Base-by-base conservation (phyloP, 1,140 invertebrate species). In the Drosophila mauritiana region DNA sequence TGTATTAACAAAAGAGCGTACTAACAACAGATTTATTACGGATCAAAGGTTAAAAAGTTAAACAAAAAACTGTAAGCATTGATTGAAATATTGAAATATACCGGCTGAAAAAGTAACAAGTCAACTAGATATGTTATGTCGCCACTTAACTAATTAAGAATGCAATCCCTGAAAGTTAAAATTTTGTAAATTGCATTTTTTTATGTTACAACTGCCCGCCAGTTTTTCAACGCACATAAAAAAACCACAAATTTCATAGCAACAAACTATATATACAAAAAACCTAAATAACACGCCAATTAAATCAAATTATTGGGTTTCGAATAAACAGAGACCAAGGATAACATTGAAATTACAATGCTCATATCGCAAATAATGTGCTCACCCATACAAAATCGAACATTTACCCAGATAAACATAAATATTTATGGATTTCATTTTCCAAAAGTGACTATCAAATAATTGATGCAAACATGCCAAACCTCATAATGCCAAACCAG, bases 391-490 rank as follows among this genome's bases (percentile, higher is more conserved):
- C 11, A 51, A 51, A 68, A 64, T 65, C 64, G 46, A 20, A 42
- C 52, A 34, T 65, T 68, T 68, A 43, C 37, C 27, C 17, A 42
- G 34, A 52, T 37, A 46, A 69, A 69, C 39, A 69, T 54, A 68
- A 55, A 70, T 54, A 69, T 67, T 46, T 70, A 56, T 46, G 17
- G 49, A 55, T 48, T 40, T 37, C 42, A 70, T 69, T 56, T 46
- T 31, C 40, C 39, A 58, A 75, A 67, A 48, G 36, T 46, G 53
- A 52, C 40, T 46, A 73, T 73, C 55, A 61, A 61, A 73, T 73
- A 73, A 73, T 73, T 73, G 46, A 61, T 53, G 37, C 15, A 36
- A 51, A 20, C 36, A 75, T 52, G 20, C 25, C 45, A 65, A 65
- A 65, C 27, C 53, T 40, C 64, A 51, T 65, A 53, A 43, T 52